Evolutionary conservation across 2,797 vertebrate species (phyloP), one percentile per base, ranked within the genome.

Genomic region (Merluccius polli): DNA sequence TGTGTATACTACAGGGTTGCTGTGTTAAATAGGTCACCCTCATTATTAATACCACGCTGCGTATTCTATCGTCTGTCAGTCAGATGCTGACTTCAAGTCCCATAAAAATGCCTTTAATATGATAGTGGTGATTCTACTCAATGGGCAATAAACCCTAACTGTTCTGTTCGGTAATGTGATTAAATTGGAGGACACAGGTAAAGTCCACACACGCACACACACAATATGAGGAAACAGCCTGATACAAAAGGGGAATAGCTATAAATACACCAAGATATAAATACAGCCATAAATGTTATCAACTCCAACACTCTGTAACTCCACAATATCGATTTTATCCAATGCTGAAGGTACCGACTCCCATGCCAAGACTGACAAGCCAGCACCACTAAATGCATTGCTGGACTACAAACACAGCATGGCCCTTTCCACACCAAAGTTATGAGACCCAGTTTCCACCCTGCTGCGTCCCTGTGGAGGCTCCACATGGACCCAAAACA

Each of bases 21-120:
- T 83, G 82, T 82, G 73, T 77, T 84, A 91, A 87, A 85, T 89
- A 79, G 88, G 88, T 89, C 86, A 89, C 73, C 33, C 75, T 86
- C 27, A 70, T 80, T 79, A 85, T 85, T 75, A 85, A 89, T 86
- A 83, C 79, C 82, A 82, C n/a, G 84, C 59, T 63, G 59, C 52
- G 79, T 73, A 80, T 84, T 83, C 75, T 77, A 81, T 85, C 29
- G 77, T 72, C 82, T 41, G 79, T 67, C 74, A 59, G 30, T 16
- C 11, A 76, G 21, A 72, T 7, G 27, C 41, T 74, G 72, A 76
- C 75, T 75, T 9, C 16, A 71, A 31, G 52, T 48, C 44, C 44
- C 44, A 32, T 33, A 30, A 76, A 73, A 75, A 73, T 9, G n/a
- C 30, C 21, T 4, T 24, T 75, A 74, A 78, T 83, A 48, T 77